Base-by-base conservation (phyloP, 2,113 vertebrate species). In the Beaufortia kweichowensis region DNA sequence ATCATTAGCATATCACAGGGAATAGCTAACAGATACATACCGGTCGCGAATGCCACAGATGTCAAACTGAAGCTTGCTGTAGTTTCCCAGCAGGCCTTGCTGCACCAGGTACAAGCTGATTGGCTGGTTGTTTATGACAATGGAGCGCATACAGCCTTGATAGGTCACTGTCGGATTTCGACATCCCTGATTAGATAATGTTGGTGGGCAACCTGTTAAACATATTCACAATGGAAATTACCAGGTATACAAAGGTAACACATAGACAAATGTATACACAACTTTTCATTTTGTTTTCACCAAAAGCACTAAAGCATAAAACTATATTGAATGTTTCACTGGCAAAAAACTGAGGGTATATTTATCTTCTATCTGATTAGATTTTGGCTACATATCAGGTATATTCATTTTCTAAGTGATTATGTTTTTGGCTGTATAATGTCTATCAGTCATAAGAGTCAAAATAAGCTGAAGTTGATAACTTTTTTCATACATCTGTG, bases 111-210 rank as follows among this genome's bases (percentile, higher is more conserved):
- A 88, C 85, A 95, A 89, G 90, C 95, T 92, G 83, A 93, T 90
- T 77, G 92, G 94, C 83, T 93, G 93, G 90, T 94, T 95, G 92
- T 95, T 93, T 86, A 95, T 94, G 87, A 92, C 91, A 86, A 95
- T 94, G 85, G 94, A 91, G 62, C 93, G 92, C 91, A 95, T 93
- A 87, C 94, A 95, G 88, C 94, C 94, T 92, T 95, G 94, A 88
- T 94, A 95, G 87, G 91, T 92, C 82, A 90, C 87, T 83, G 91
- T 89, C 57, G 94, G 94, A 89, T 94, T 94, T 87, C 91, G 92
- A 86, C 94, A 95, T 80, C 85, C 90, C 73, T 88, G 90, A 87
- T 88, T 80, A 6, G 87, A 88, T 84, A 87, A 81, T 87, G 89
- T 91, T 83, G 89, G 86, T 21, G 94, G 93, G 75, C 94, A 95